Conservation (phyloP, 2,113 vertebrate genomes). For the Ammodytes marinus region DNA sequence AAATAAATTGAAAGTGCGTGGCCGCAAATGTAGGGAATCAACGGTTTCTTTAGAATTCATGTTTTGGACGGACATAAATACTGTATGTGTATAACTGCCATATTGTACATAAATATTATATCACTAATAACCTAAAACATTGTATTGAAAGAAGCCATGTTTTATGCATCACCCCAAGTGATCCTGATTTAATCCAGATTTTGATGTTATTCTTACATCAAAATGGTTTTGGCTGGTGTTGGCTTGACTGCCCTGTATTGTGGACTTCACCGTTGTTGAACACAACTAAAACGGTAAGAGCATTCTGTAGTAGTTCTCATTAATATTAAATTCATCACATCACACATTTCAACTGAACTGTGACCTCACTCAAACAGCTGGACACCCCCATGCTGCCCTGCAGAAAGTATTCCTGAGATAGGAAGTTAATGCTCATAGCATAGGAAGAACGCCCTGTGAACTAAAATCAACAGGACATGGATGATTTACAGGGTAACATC, state of each 20-base stretch:
- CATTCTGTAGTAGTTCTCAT: neutral
- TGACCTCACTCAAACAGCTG: slow-evolving; percentile 5
- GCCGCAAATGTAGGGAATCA: too few relatives aligned
- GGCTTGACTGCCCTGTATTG: neutral
- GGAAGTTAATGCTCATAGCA: slow-evolving; percentile 65
- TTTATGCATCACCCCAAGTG: too few relatives aligned
- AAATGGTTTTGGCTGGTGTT: neutral
- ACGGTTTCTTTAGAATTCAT: too few relatives aligned
- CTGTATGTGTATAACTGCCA: too few relatives aligned
- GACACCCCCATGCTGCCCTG: neutral
- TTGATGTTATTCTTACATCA: too few relatives aligned
- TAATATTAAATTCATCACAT: neutral
- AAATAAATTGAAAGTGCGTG: too few relatives aligned
- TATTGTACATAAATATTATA: too few relatives aligned
- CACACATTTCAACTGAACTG: neutral
- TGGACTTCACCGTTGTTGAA: too few relatives aligned
- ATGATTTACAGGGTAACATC: slow-evolving; percentile 56
- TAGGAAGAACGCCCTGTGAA: slow-evolving; percentile 59
- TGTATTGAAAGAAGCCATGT: too few relatives aligned
- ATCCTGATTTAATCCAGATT: too few relatives aligned
- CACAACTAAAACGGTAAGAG: neutral
- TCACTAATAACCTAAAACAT: too few relatives aligned
- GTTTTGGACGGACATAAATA: too few relatives aligned
- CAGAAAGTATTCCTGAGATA: slow-evolving; percentile 27
- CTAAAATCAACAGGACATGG: slow-evolving; percentile 74